Conservation (phyloP, 2,888 invertebrate species). For the Elgonia sp. region DNA sequence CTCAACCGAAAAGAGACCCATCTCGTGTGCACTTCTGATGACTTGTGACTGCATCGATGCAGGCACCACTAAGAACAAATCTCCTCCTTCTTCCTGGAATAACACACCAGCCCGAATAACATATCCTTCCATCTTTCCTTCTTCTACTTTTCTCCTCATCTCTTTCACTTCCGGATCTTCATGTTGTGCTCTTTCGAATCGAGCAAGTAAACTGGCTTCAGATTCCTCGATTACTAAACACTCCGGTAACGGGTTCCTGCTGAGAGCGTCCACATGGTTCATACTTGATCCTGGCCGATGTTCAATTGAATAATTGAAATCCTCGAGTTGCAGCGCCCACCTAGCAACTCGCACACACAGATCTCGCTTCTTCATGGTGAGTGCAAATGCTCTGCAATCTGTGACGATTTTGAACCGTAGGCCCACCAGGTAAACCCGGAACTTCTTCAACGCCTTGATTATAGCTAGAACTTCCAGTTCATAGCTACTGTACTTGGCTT, state of each 20-base stretch:
- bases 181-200: slow-evolving; percentile 45
- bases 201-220: slow-evolving; percentile 16
- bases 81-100: slow-evolving; percentile 40
- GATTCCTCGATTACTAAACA: slow-evolving; percentile 23
- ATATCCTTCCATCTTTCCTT: not conserved
- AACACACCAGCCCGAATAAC: not conserved
- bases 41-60: not conserved
- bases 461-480: slow-evolving; percentile 80
- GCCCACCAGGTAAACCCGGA: slow-evolving; percentile 70
- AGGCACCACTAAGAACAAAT: slow-evolving; percentile 24
- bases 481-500: slow-evolving; percentile 78
- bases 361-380: slow-evolving; percentile 2
- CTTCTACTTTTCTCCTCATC: not conserved
- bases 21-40: not conserved
- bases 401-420: slow-evolving; percentile 71
- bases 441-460: slow-evolving; percentile 78
- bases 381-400: slow-evolving; percentile 60
- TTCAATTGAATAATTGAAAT: slow-evolving; percentile 61
- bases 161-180: slow-evolving; percentile 29
- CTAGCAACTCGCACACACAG: slow-evolving; percentile 51
- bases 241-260: slow-evolving; percentile 53
- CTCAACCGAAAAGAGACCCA: slow-evolving; percentile 70
- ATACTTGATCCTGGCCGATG: slow-evolving; percentile 54
- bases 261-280: slow-evolving; percentile 77
- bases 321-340: slow-evolving; percentile 76